phyloP scores from a whole-genome alignment of 2,113 vertebrate species.

The Halichoeres trimaculatus region DNA sequence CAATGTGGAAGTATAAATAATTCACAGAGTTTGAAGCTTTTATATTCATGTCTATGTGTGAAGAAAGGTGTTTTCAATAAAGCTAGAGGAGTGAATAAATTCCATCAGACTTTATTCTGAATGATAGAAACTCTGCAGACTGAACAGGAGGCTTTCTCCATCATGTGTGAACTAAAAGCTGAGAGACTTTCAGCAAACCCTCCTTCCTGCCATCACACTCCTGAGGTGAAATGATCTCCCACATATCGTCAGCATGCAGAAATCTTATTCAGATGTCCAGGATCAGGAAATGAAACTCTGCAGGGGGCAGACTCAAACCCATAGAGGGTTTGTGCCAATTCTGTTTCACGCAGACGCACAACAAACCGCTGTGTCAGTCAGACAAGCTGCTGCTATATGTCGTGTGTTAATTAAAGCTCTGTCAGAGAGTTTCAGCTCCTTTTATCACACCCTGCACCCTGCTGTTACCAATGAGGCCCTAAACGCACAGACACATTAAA shows the following conservation, averaged over 20 bases:
- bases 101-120: not conserved
- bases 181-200: conserved; percentile 24
- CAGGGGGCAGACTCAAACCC: conserved; percentile 27
- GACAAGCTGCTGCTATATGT: conserved; percentile 56
- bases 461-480: conserved; percentile 47
- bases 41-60: too few species aligned
- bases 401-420: conserved; percentile 78
- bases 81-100: not conserved
- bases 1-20: too few species aligned
- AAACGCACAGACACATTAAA: conserved; percentile 32
- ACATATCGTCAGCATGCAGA: conserved; percentile 36
- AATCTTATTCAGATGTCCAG: conserved; percentile 38
- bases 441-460: conserved; percentile 58
- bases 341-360: not conserved
- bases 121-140: conserved; percentile 1
- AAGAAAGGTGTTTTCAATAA: not conserved
- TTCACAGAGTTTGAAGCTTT: not conserved
- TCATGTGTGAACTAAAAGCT: conserved; percentile 7
- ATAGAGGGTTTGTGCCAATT: not conserved
- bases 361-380: conserved; percentile 44
- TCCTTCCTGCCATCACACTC: conserved; percentile 40
- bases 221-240: conserved; percentile 48
- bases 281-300: conserved; percentile 46
- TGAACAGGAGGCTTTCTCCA: not conserved
- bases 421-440: conserved; percentile 61